phyloP scores from a whole-genome alignment of 2,113 vertebrate species.

The Girardinichthys multiradiatus region DNA sequence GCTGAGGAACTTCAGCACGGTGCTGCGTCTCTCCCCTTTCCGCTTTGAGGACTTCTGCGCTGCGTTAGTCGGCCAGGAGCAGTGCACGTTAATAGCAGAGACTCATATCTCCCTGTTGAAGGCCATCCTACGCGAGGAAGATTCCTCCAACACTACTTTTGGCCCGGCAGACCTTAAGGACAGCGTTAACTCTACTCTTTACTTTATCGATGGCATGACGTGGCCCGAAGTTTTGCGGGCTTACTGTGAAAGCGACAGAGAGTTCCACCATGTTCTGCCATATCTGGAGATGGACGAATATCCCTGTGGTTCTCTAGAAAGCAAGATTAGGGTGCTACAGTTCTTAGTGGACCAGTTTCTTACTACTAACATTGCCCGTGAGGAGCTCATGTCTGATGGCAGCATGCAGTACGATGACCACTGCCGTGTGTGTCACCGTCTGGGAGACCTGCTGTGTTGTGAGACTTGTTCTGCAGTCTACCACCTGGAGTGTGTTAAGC shows the following conservation, averaged over 20 bases:
- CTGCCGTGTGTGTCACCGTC: conserved; percentile 96
- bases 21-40: conserved; percentile 95
- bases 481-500: conserved; percentile 97
- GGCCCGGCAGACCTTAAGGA: conserved; percentile 98
- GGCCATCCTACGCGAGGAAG: conserved; percentile 95
- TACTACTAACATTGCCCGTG: conserved; percentile 96
- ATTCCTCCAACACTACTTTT: conserved; percentile 97
- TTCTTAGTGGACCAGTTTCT: conserved; percentile 98
- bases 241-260: conserved; percentile 96
- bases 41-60: conserved; percentile 99
- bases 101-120: conserved; percentile 94
- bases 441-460: conserved; percentile 97
- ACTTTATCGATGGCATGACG: conserved; percentile 98
- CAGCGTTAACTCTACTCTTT: conserved; percentile 96
- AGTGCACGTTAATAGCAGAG: conserved; percentile 96
- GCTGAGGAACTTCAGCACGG: conserved; percentile 94
- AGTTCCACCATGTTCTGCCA: conserved; percentile 92
- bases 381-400: conserved; percentile 97
- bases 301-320: conserved; percentile 91
- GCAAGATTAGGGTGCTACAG: conserved; percentile 96
- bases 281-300: conserved; percentile 94
- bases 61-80: conserved; percentile 93
- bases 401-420: conserved; percentile 97
- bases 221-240: conserved; percentile 96
- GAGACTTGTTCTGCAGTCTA: conserved; percentile 97